These are phyloP conservation scores for Eleutherodactylus coqui DNA, from an alignment of 2,797 vertebrate species.

Conservation along the genomic window DNA sequence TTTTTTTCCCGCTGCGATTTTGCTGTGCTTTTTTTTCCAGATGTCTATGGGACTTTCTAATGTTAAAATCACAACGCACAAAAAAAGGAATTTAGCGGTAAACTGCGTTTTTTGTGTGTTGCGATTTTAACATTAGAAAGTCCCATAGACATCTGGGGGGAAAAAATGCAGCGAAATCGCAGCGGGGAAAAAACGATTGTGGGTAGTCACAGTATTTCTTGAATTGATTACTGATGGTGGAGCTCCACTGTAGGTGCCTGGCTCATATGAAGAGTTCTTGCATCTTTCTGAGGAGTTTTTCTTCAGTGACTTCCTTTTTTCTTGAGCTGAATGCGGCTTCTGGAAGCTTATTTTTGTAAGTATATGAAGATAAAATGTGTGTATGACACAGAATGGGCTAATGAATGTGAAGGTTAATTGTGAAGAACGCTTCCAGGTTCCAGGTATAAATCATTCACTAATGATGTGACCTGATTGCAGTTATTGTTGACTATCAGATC, in stretches of 20 bases:
- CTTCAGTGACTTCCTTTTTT: not conserved
- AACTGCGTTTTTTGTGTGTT: no score
- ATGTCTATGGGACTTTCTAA: no score
- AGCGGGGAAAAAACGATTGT: no score
- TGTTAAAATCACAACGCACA: no score
- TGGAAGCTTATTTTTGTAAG: not conserved
- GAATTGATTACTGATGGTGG: no score
- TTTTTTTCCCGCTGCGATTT: no score
- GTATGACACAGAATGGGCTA: constrained; percentile 30
- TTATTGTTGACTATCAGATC: constrained; percentile 27
- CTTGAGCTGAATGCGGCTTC: not conserved
- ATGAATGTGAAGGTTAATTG: constrained; percentile 61
- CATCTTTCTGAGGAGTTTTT: not conserved
- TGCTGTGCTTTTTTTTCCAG: no score
- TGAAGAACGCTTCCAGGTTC: constrained; percentile 33
- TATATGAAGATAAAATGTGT: constrained; percentile 30
- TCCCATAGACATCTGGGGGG: no score
- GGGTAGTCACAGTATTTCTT: no score
- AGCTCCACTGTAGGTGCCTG: not conserved
- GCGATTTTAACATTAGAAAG: no score
- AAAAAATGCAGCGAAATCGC: no score
- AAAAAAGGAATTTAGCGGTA: no score
- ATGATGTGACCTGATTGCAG: constrained; percentile 55
- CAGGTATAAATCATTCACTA: constrained; percentile 58
- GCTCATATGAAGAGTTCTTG: not conserved